Percentiles rank a stretch among this genome's conserved stretches.
These are phyloP conservation scores for Nyleta sp. DNA, from an alignment of 2,888 invertebrate species.

Conservation along the genomic window DNA sequence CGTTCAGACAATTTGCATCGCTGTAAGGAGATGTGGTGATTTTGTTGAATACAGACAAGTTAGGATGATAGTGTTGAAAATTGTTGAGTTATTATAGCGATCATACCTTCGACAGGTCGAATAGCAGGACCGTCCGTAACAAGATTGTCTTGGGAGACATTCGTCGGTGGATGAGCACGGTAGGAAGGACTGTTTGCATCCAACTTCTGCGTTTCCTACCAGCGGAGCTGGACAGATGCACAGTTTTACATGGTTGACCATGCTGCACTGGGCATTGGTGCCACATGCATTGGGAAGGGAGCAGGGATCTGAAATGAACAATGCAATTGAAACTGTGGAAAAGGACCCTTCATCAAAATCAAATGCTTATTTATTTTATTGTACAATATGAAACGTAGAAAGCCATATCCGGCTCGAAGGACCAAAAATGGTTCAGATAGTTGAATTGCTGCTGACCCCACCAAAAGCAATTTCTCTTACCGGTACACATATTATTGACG, in stretches of 20 bases:
- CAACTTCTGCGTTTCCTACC: conserved; percentile 89
- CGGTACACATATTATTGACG: conserved; percentile 89
- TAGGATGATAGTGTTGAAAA: too few relatives aligned
- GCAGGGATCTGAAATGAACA: conserved; percentile 87
- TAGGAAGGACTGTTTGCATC: conserved; percentile 88
- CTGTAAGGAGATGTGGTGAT: too few relatives aligned
- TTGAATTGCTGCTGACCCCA: too few relatives aligned
- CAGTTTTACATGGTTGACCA: conserved; percentile 88
- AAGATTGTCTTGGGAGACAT: conserved; percentile 88
- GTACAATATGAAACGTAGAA: too few relatives aligned
- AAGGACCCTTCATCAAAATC: too few relatives aligned
- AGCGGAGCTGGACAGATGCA: conserved; percentile 90
- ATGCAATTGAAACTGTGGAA: too few relatives aligned
- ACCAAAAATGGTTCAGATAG: conserved; percentile 6
- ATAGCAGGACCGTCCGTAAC: conserved; percentile 91
- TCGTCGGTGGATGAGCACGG: conserved; percentile 87
- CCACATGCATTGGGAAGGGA: conserved; percentile 91
- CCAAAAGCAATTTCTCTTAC: conserved; percentile 73
- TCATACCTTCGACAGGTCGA: conserved; percentile 90
- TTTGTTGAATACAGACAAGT: background rate
- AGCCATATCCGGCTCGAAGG: too few relatives aligned
- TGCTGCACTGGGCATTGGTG: conserved; percentile 90
- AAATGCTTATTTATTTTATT: too few relatives aligned
- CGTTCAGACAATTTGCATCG: conserved; percentile 91
- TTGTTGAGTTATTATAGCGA: too few relatives aligned